Base-by-base conservation (phyloP, 2,113 vertebrate genomes). In the Rhynchomys soricoides region DNA sequence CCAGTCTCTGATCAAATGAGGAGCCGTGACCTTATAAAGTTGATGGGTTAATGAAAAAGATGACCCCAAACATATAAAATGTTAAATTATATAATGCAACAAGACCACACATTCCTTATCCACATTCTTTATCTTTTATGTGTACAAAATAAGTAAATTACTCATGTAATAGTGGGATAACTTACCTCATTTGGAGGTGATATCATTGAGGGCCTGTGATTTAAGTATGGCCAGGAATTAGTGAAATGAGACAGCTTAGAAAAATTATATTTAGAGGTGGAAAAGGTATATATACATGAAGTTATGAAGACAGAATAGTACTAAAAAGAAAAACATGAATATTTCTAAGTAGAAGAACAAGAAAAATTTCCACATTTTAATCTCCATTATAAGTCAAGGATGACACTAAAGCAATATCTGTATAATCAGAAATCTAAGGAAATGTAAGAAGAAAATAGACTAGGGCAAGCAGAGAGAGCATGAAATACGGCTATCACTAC, bases 141-240 rank as follows among this genome's bases (percentile, higher is more conserved):
- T 37, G 7, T 19, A 1, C 4, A n/a, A 10, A 81, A 75, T 64
- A 8, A 66, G 15, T 7, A 26, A 17, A 64, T 7, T 62, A 31
- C 66, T 15, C 1, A 0, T 29, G 19, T 21, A 24, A 48, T 0
- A 73, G 0, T 55, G 6, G 7, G 5, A 73, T 4, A 22, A 21
- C 16, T 12, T 57, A 4, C 2, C 13, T 43, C 11, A 7, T 2
- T 8, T 22, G 43, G 45, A 48, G 37, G 24, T 50, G 17, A 10
- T 29, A 3, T 22, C 40, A 79, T 2, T 37, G 59, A 71, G 37
- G 10, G 45, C 2, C 22, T 6, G 7, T 88, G 50, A 24, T 31
- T n/a, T 75, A 43, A 70, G 11, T 9, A 31, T 83, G 24, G 13
- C 45, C 87, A 48, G 31, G 26, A 52, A 59, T n/a, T 16, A 75